A percentile compares a stretch with the other conserved stretches of the same genome.
phyloP scores from a whole-genome alignment of 2,113 vertebrate species.

The human (Homo sapiens) region DNA sequence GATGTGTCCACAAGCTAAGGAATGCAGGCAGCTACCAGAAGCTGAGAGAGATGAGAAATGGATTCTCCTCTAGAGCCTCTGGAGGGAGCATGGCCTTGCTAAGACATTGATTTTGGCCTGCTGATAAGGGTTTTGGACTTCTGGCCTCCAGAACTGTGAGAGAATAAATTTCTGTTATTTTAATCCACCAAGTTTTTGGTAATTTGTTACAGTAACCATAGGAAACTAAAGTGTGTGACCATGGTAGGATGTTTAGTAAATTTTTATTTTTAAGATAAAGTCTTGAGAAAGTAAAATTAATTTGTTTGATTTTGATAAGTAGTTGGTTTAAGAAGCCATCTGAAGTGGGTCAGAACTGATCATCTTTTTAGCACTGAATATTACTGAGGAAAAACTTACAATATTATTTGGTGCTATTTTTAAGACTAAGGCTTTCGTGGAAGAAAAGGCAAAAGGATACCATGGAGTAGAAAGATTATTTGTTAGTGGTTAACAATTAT shows the following conservation, averaged over 20 bases:
- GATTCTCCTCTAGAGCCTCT: not conserved
- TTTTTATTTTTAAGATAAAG: conserved; percentile 31
- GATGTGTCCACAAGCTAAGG: not conserved
- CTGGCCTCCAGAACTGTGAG: not conserved
- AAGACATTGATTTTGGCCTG: not conserved
- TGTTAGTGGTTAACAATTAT: not conserved
- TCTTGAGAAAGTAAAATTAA: not conserved
- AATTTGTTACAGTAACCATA: not conserved
- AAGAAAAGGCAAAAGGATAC: not conserved
- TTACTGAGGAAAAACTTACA: not conserved
- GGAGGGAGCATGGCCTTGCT: not conserved
- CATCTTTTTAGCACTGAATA: not conserved
- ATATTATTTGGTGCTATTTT: not conserved
- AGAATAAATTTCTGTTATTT: not conserved
- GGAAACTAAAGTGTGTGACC: not conserved
- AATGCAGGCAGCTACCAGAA: not conserved
- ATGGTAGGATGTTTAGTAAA: not conserved
- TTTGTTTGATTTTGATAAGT: conserved; percentile 7
- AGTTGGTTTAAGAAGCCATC: conserved; percentile 3
- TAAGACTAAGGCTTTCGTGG: not conserved
- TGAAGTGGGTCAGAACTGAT: not conserved
- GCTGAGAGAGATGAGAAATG: not conserved
- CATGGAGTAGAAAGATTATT: not conserved
- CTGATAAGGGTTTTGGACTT: not conserved
- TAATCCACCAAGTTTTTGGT: not conserved